These are phyloP conservation scores for Mohoua ochrocephala DNA, from an alignment of 2,113 vertebrate species.

Conservation along the genomic window DNA sequence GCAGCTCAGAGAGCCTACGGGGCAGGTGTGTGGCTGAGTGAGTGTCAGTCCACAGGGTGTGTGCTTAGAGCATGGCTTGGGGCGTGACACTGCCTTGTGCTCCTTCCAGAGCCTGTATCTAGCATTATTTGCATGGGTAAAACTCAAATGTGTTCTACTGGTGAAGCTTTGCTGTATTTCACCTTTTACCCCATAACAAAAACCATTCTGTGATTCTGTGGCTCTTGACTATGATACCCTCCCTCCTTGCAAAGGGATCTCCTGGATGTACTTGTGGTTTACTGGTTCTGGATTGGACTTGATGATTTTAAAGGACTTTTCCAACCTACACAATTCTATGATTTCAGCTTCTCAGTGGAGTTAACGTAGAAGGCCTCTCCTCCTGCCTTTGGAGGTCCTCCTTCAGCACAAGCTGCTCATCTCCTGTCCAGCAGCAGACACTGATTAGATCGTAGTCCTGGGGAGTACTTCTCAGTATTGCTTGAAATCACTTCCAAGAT, in stretches of 20 bases:
- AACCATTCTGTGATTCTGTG: background rate
- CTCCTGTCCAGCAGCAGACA: background rate
- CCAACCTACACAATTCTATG: background rate
- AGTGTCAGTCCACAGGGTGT: background rate
- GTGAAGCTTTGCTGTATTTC: background rate
- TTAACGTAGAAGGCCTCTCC: background rate
- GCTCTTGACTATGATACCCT: background rate
- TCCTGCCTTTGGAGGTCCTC: background rate
- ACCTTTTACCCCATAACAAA: background rate
- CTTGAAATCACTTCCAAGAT: background rate
- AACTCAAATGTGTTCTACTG: background rate
- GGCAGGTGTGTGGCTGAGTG: background rate
- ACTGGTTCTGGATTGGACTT: background rate
- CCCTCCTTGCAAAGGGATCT: background rate
- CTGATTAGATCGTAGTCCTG: fast-evolving
- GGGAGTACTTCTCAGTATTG: background rate
- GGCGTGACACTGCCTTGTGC: background rate
- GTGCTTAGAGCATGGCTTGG: background rate
- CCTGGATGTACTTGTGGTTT: background rate
- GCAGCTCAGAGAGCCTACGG: background rate
- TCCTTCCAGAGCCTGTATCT: background rate
- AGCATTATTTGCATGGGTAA: background rate
- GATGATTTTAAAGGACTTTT: background rate
- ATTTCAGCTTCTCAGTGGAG: background rate
- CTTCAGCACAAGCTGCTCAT: background rate